These are phyloP conservation scores for Heliconius congener DNA, from an alignment of 1,140 invertebrate genomes.

Conservation along the genomic window DNA sequence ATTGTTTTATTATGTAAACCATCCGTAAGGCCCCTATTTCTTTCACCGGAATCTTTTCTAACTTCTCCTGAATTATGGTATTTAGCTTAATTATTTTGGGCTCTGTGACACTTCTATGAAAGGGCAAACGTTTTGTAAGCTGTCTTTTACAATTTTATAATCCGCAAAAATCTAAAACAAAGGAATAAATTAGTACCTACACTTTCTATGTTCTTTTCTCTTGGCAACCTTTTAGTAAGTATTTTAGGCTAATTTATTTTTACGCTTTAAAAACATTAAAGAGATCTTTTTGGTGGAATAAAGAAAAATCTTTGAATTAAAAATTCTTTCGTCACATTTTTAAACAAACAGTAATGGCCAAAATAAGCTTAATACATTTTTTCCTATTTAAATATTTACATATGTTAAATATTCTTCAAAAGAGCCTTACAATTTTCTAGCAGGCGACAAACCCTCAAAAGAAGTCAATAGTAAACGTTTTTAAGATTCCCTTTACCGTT, in stretches of 20 bases:
- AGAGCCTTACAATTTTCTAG: constrained; percentile 1
- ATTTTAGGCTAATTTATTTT: constrained; percentile 18
- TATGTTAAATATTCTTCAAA: constrained; percentile 11
- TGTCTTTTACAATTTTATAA: constrained; percentile 12
- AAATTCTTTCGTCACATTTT: constrained; percentile 6
- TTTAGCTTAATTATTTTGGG: constrained; percentile 55
- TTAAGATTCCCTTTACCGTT: constrained; percentile 52
- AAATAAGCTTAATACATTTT: constrained; percentile 1
- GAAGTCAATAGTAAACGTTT: constrained; percentile 58
- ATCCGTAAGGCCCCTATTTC: constrained; percentile 53
- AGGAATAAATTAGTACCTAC: constrained; percentile 8
- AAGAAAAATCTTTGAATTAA: not conserved
- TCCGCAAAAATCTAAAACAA: not conserved
- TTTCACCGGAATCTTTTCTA: constrained; percentile 63
- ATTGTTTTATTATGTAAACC: constrained; percentile 73
- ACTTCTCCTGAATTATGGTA: constrained; percentile 63
- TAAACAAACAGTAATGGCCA: not conserved
- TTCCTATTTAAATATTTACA: constrained; percentile 14
- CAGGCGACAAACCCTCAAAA: constrained; percentile 38
- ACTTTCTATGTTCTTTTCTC: not conserved
- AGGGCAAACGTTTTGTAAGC: constrained; percentile 25
- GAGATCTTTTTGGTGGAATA: not conserved
- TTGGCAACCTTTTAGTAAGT: not conserved
- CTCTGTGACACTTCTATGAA: constrained; percentile 29
- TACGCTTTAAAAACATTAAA: not conserved